Evolutionary conservation across 2,113 vertebrate species (phyloP), one percentile per base, ranked within the genome.

Genomic region (Lethenteron camtschaticum): DNA sequence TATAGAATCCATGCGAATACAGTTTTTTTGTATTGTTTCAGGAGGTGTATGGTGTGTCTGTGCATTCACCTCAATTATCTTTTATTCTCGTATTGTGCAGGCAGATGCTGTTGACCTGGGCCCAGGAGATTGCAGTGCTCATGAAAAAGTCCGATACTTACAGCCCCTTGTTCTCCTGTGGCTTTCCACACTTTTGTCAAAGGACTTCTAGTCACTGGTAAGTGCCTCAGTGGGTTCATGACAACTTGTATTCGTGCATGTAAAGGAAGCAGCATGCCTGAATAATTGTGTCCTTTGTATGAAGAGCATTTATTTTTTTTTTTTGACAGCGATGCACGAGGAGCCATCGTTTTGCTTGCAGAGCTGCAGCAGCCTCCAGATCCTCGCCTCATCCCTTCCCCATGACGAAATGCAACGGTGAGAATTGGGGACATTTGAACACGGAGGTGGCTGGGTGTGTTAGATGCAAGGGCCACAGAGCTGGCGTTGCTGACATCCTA

Each of bases 71-170:
- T 41, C 41, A 41, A 41, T 41, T 66, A 66, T 66, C 10, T 24
- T 66, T 66, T 18, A n/a, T 16, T 24, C 11, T 66, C 24, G 63
- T 9, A 9, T 11, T 9, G n/a, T 78, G 75, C 76, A 99, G 94
- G 82, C 89, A 82, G 78, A 81, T 99, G 1, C 81, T 99, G 75
- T 84, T 90, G 77, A 89, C 85, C 1, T 99, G 94, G 94, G 88
- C 90, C 78, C 83, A 90, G 79, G 94, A 99, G 80, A 82, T 96
- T 70, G 86, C 85, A 74, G 74, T 87, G 73, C 78, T 95, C 74
- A 91, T 99, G 92, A 90, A 90, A 80, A 96, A 89, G 74, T 92
- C 87, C 0, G 92, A 96, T 77, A 94, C 88, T n/a, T 96, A 94
- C 2, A 77, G 85, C 71, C 92, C 92, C 0, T 85, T 99, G 66